Percentiles rank a stretch among this genome's conserved stretches.
These are phyloP conservation scores for Napeogenes inachia DNA, from an alignment of 2,888 invertebrate genomes.

Conservation along the genomic window DNA sequence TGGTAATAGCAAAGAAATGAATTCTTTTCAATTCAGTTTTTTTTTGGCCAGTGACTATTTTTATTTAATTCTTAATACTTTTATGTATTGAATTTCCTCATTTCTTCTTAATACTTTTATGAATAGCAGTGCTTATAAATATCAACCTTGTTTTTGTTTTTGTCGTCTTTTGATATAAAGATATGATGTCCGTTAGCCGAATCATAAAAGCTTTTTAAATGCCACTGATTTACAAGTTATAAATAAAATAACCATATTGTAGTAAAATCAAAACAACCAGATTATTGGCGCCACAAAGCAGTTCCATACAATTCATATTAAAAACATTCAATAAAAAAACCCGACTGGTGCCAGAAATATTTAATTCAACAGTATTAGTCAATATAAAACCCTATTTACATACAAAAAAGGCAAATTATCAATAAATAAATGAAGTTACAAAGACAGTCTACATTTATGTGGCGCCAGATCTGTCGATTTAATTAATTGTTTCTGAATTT, in stretches of 20 bases:
- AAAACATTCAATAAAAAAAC: conserved; percentile 7
- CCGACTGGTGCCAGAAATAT: neutral
- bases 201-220: neutral
- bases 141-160: too few relatives aligned
- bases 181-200: too few relatives aligned
- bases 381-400: conserved; percentile 15
- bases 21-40: too few relatives aligned
- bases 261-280: conserved; percentile 16
- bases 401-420: conserved; percentile 13
- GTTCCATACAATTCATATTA: conserved; percentile 29
- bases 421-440: conserved; percentile 10
- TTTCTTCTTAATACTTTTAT: too few relatives aligned
- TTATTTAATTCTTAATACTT: too few relatives aligned
- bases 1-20: too few relatives aligned
- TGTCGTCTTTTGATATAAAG: too few relatives aligned
- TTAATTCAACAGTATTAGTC: neutral
- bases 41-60: too few relatives aligned
- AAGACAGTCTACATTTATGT: conserved; percentile 11
- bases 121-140: too few relatives aligned
- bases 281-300: conserved; percentile 24
- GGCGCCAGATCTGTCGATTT: conserved; percentile 4
- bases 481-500: neutral
- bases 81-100: too few relatives aligned
- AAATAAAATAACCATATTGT: neutral
- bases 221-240: neutral